A percentile compares a stretch with the other conserved stretches of the same genome.
Evolutionary conservation across 2,113 vertebrate genomes (phyloP).

Genomic region (Colaptes auratus): DNA sequence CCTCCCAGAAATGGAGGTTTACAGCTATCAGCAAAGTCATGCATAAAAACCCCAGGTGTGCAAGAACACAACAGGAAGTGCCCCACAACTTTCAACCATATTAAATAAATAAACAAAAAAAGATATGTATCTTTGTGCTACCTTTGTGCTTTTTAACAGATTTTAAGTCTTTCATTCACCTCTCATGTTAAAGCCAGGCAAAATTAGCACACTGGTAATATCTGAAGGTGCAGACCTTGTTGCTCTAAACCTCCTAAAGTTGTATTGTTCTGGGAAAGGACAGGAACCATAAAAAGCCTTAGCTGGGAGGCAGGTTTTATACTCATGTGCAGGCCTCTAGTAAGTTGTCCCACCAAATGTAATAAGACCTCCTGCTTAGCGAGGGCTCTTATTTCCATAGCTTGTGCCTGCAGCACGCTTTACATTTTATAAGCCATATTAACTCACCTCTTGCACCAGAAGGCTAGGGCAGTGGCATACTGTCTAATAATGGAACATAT

Average conservation of each 20-base stretch:
- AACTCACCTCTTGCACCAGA: slow-evolving; percentile 57
- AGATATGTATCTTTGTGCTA: too few species aligned
- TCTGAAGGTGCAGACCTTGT: slow-evolving; percentile 8
- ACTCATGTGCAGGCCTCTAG: slow-evolving; percentile 1
- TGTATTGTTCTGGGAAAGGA: slow-evolving; percentile 36
- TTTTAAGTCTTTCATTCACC: not conserved
- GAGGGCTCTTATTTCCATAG: slow-evolving; percentile 33
- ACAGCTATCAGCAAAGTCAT: not conserved
- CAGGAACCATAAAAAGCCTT: slow-evolving; percentile 58
- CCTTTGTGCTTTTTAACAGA: too few species aligned
- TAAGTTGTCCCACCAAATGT: slow-evolving; percentile 40
- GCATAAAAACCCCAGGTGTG: not conserved
- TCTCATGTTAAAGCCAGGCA: not conserved
- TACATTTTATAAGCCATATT: slow-evolving; percentile 52
- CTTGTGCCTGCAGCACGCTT: slow-evolving; percentile 47
- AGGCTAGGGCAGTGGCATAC: slow-evolving; percentile 43
- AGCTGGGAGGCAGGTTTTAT: slow-evolving; percentile 51
- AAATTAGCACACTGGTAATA: not conserved
- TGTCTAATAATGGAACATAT: slow-evolving; percentile 66
- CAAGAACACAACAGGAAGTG: not conserved
- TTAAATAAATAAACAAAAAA: not conserved
- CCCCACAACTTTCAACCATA: not conserved
- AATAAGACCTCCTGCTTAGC: slow-evolving; percentile 65
- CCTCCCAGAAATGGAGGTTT: not conserved
- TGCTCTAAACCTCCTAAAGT: slow-evolving; percentile 33